Evolutionary conservation across 2,888 invertebrate species (phyloP).

Genomic region (Aricia artaxerxes): DNA sequence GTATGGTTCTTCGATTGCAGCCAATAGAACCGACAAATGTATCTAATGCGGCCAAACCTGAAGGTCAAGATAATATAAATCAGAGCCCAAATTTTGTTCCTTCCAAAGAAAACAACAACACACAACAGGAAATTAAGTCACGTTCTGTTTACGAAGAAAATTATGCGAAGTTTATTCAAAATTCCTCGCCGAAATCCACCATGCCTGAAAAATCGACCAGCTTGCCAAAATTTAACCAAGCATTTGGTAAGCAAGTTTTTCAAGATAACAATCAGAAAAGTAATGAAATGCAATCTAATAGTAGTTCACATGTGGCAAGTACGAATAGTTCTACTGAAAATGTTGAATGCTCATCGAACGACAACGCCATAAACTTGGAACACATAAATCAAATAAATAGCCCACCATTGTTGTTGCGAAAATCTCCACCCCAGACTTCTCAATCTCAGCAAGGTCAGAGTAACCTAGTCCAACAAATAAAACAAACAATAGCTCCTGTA

Average conservation of each 20-base stretch:
- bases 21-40: constrained; percentile 65
- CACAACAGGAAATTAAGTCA: constrained; percentile 72
- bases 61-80: constrained; percentile 57
- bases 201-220: constrained; percentile 71
- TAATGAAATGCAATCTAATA: constrained; percentile 55
- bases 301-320: constrained; percentile 51
- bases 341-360: constrained; percentile 56
- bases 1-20: constrained; percentile 74
- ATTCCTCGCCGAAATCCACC: constrained; percentile 55
- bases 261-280: constrained; percentile 66
- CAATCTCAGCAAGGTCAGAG: constrained; percentile 53
- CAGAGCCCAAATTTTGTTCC: constrained; percentile 48
- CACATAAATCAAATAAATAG: constrained; percentile 64
- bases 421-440: constrained; percentile 56
- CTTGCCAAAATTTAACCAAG: constrained; percentile 89
- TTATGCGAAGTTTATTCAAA: constrained; percentile 78
- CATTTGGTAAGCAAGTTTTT: constrained; percentile 87
- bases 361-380: constrained; percentile 62
- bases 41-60: constrained; percentile 50
- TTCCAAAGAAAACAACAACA: constrained; percentile 51
- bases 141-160: constrained; percentile 79
- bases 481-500: constrained; percentile 77
- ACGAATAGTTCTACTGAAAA: constrained; percentile 50
- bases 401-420: constrained; percentile 67
- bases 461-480: constrained; percentile 70